Conservation (phyloP, 2,113 vertebrate genomes). For the Catagonus wagneri region DNA sequence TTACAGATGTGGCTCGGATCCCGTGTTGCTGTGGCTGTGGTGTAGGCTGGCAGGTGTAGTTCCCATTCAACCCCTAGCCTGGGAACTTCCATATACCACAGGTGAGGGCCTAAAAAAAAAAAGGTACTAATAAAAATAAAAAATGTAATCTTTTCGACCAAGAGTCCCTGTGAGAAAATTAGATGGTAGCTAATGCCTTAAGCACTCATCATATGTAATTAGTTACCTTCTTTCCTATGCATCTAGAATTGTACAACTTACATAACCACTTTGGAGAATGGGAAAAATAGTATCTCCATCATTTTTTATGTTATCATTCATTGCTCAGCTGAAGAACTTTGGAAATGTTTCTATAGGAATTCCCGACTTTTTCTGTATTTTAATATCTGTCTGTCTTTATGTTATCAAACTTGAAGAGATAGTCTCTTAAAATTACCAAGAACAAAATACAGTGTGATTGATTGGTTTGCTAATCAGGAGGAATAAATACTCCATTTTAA, state of each 20-base stretch:
- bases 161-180: neutral
- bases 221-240: neutral
- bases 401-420: neutral
- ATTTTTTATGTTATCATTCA: constrained; percentile 15
- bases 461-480: neutral
- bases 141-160: neutral
- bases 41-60: too few species aligned
- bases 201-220: neutral
- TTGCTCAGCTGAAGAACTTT: neutral
- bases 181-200: neutral
- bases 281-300: neutral
- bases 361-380: neutral
- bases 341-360: neutral
- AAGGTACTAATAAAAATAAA: neutral
- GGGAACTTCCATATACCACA: too few species aligned
- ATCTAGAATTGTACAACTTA: neutral
- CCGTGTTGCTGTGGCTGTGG: too few species aligned
- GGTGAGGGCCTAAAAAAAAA: too few species aligned
- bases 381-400: constrained; percentile 5
- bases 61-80: too few species aligned
- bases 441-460: neutral
- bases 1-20: too few species aligned
- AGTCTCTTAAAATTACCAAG: neutral
- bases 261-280: neutral
- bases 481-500: neutral